phyloP scores from a whole-genome alignment of 2,888 invertebrate genomes.

The Amphipoea oculea region DNA sequence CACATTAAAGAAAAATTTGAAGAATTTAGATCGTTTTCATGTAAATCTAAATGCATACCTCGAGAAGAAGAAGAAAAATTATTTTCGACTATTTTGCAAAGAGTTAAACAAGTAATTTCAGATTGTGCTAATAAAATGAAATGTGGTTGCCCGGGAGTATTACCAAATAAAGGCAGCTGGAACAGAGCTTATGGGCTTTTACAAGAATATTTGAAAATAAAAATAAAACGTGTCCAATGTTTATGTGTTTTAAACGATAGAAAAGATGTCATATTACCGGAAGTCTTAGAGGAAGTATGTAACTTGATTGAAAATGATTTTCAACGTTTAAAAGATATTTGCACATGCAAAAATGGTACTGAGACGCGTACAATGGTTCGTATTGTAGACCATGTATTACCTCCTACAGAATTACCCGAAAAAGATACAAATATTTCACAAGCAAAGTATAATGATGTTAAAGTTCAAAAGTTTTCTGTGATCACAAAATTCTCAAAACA shows the following conservation, averaged over 20 bases:
- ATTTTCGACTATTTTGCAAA: conserved; percentile 76
- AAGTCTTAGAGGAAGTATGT: conserved; percentile 79
- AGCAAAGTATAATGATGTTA: conserved; percentile 11
- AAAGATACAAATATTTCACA: conserved; percentile 64
- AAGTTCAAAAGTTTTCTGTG: conserved; percentile 28
- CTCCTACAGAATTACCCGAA: conserved; percentile 67
- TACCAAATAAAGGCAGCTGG: conserved; percentile 78
- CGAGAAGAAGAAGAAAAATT: conserved; percentile 78
- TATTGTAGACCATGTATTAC: conserved; percentile 11
- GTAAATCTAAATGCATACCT: conserved; percentile 72
- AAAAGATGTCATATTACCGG: conserved; percentile 73
- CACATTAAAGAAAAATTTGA: conserved; percentile 80
- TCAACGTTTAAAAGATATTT: conserved; percentile 79
- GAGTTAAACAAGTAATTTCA: conserved; percentile 81
- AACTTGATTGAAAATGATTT: conserved; percentile 85
- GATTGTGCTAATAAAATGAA: conserved; percentile 74
- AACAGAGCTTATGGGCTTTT: conserved; percentile 83
- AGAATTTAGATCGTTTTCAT: conserved; percentile 74
- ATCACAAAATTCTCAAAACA: conserved; percentile 37
- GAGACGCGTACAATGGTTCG: conserved; percentile 16
- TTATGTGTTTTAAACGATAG: conserved; percentile 71
- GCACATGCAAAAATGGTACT: conserved; percentile 68
- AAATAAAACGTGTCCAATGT: conserved; percentile 83
- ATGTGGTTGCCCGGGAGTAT: conserved; percentile 74
- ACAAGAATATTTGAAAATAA: conserved; percentile 86